Conservation (phyloP, 2,888 invertebrate species). For the Pinctada fucata region DNA sequence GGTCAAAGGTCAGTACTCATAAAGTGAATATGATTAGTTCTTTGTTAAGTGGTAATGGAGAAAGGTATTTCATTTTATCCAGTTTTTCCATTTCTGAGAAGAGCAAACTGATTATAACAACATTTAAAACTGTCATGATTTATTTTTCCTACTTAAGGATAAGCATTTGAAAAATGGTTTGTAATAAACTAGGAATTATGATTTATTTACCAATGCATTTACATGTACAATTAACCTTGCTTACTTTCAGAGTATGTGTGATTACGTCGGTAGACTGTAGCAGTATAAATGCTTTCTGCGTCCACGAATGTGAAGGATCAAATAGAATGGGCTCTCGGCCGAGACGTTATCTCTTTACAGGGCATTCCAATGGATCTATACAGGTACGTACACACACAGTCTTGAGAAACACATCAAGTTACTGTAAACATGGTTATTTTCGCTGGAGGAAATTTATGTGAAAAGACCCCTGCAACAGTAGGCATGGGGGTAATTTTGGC, state of each 20-base stretch:
- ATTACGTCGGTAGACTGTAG: constrained; percentile 96
- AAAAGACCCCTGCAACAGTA: background rate
- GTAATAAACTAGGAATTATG: too few species aligned
- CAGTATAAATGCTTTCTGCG: constrained; percentile 95
- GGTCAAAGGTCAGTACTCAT: constrained; percentile 85
- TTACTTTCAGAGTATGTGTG: constrained; percentile 87
- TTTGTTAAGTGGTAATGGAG: too few species aligned
- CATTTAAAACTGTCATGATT: too few species aligned
- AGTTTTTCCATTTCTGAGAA: too few species aligned
- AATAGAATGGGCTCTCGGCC: constrained; percentile 93
- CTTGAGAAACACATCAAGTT: background rate
- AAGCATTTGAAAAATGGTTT: too few species aligned
- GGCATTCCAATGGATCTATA: constrained; percentile 75
- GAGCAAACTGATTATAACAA: too few species aligned
- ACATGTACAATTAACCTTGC: background rate
- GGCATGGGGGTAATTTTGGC: too few species aligned
- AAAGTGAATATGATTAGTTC: background rate
- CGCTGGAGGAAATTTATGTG: too few species aligned
- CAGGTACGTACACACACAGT: constrained; percentile 52
- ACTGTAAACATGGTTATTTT: too few species aligned
- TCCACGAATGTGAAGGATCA: constrained; percentile 98
- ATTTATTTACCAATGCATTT: too few species aligned
- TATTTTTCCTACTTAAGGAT: too few species aligned
- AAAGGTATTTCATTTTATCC: too few species aligned
- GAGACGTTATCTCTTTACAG: constrained; percentile 80